phyloP scores from a whole-genome alignment of 2,113 vertebrate genomes.

The Triplophysa dalaica region DNA sequence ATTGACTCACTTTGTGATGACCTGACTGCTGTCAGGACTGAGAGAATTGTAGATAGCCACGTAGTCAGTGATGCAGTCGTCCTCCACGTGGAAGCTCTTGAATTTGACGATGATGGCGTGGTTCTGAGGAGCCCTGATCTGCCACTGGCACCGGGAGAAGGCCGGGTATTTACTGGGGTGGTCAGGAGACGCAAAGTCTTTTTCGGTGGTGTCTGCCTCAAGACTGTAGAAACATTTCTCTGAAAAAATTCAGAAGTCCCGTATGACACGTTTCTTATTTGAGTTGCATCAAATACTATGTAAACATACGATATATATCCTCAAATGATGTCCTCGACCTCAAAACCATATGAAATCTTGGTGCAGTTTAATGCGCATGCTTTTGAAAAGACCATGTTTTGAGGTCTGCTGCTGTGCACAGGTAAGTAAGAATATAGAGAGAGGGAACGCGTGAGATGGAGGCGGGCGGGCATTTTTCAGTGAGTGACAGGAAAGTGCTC shows the following conservation, averaged over 20 bases:
- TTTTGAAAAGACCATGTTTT: slow-evolving; percentile 1
- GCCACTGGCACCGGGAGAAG: slow-evolving; percentile 75
- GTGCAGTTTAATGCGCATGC: background rate
- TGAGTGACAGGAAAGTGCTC: slow-evolving; percentile 60
- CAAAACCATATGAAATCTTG: background rate
- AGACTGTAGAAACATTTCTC: slow-evolving; percentile 66
- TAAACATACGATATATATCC: too few relatives aligned
- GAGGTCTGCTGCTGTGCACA: slow-evolving; percentile 1
- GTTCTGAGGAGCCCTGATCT: slow-evolving; percentile 66
- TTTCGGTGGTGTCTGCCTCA: slow-evolving; percentile 44
- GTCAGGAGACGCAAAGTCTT: slow-evolving; percentile 66
- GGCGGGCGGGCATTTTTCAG: slow-evolving; percentile 58
- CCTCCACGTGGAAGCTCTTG: slow-evolving; percentile 71
- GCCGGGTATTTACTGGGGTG: slow-evolving; percentile 63
- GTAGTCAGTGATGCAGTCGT: slow-evolving; percentile 75
- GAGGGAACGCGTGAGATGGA: slow-evolving; percentile 32
- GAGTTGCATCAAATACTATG: too few relatives aligned
- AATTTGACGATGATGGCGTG: slow-evolving; percentile 65
- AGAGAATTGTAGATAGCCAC: slow-evolving; percentile 76
- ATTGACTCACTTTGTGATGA: slow-evolving; percentile 74
- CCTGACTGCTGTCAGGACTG: slow-evolving; percentile 69
- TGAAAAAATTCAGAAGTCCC: slow-evolving; percentile 39
- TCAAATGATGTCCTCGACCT: background rate
- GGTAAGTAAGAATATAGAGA: background rate
- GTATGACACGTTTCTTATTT: background rate